A percentile compares a stretch with the other conserved stretches of the same genome.
Evolutionary conservation across 2,113 vertebrate genomes (phyloP).

Genomic region (Tupaia chinensis): DNA sequence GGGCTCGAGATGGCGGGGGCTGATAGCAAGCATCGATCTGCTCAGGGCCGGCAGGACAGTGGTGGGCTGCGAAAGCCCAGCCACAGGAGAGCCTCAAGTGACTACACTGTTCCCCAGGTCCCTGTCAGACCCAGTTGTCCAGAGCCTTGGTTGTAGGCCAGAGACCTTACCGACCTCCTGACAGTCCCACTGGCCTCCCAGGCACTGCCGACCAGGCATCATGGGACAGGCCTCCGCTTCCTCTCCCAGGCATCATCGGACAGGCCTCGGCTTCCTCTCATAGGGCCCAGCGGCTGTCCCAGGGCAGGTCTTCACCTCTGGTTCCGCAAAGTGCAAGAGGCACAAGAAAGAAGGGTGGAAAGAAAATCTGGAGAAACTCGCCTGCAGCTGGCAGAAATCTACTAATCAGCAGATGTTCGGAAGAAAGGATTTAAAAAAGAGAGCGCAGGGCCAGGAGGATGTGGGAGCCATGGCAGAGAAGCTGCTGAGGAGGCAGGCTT

Average conservation of each 20-base stretch:
- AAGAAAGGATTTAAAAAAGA: not conserved
- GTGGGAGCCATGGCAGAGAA: accelerated
- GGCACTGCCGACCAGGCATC: not conserved
- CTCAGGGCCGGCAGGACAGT: not conserved
- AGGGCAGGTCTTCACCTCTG: not conserved
- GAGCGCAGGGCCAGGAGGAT: not conserved
- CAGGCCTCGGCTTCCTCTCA: not conserved
- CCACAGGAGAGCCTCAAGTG: not conserved
- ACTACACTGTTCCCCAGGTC: not conserved
- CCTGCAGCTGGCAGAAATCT: not conserved
- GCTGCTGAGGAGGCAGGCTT: not conserved
- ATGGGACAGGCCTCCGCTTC: not conserved
- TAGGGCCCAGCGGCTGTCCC: not conserved
- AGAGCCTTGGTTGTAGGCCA: not conserved
- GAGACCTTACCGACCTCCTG: not conserved
- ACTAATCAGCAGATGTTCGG: not conserved
- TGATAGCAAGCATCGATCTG: slow-evolving; percentile 74
- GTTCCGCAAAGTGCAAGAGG: not conserved
- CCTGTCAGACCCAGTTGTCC: not conserved
- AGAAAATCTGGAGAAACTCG: not conserved
- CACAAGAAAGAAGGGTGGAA: not conserved
- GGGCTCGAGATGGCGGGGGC: slow-evolving; percentile 81
- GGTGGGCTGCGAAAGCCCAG: not conserved
- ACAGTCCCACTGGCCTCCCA: accelerated
- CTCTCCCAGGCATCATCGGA: not conserved